Percentiles rank a stretch among this genome's conserved stretches.
phyloP scores from a whole-genome alignment of 2,113 vertebrate species.

The Silurus asotus region DNA sequence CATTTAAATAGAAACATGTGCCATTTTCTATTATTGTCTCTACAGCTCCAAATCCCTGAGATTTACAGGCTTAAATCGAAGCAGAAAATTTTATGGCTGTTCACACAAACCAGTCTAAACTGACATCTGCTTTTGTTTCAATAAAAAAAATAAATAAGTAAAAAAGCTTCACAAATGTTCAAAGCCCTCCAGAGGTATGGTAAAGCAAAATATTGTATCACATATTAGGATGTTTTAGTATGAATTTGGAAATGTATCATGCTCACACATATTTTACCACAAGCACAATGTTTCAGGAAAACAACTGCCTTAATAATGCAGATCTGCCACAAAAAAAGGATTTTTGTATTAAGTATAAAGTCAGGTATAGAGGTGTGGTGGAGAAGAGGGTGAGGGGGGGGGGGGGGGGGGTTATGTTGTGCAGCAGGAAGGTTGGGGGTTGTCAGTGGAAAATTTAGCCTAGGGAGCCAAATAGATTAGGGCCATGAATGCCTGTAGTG shows the following conservation, averaged over 20 bases:
- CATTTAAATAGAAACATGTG: background rate
- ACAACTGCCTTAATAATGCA: background rate
- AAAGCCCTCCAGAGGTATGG: background rate
- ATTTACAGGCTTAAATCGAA: conserved; percentile 24
- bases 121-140: conserved; percentile 2
- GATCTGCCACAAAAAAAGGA: background rate
- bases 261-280: background rate
- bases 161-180: background rate
- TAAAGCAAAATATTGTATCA: background rate
- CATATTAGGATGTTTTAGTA: background rate
- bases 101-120: conserved; percentile 25
- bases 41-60: conserved; percentile 8
- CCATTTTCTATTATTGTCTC: conserved; percentile 4
- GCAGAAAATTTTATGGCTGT: conserved; percentile 19
- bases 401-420: background rate
- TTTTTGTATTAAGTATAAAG: background rate
- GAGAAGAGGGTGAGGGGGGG: no score
- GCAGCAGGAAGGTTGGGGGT: background rate
- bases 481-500: background rate
- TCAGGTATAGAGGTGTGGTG: background rate
- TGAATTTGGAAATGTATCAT: background rate
- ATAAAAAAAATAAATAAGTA: background rate
- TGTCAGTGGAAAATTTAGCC: background rate
- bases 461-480: background rate
- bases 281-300: background rate